Conservation (phyloP, 2,113 vertebrate species). For the Pholis gunnellus region DNA sequence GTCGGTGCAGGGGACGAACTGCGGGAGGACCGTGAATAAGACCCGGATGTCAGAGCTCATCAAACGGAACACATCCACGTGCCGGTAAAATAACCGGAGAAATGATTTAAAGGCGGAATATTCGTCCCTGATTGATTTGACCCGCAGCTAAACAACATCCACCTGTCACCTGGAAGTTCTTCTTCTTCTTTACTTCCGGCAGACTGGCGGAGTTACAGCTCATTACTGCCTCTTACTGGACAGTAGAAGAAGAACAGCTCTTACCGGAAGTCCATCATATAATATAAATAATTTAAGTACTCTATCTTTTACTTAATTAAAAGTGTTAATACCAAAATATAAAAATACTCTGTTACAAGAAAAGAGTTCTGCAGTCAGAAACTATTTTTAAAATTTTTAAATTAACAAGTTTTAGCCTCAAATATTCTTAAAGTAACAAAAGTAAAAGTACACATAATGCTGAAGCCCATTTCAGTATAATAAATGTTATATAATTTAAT, state of each 20-base stretch:
- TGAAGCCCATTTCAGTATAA: too few species aligned
- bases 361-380: too few species aligned
- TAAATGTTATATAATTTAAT: too few species aligned
- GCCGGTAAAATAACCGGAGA: neutral
- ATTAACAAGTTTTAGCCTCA: too few species aligned
- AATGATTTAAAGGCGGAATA: neutral
- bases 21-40: neutral
- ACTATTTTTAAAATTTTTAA: too few species aligned
- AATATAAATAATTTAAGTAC: neutral
- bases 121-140: conserved; percentile 28
- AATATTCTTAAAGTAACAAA: neutral
- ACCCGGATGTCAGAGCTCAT: neutral
- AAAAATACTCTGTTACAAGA: neutral
- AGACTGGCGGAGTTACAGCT: too few species aligned
- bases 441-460: too few species aligned
- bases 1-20: neutral
- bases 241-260: neutral
- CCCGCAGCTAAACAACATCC: conserved; percentile 43
- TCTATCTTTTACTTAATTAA: neutral
- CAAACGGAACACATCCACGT: too few species aligned
- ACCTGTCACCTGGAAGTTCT: conserved; percentile 43
- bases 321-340: neutral
- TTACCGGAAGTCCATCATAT: neutral
- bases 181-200: neutral
- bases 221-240: neutral